Percentiles rank a stretch among this genome's conserved stretches.
These are phyloP conservation scores for Enteromius treurensis DNA, from an alignment of 2,797 vertebrate genomes.

Conservation along the genomic window DNA sequence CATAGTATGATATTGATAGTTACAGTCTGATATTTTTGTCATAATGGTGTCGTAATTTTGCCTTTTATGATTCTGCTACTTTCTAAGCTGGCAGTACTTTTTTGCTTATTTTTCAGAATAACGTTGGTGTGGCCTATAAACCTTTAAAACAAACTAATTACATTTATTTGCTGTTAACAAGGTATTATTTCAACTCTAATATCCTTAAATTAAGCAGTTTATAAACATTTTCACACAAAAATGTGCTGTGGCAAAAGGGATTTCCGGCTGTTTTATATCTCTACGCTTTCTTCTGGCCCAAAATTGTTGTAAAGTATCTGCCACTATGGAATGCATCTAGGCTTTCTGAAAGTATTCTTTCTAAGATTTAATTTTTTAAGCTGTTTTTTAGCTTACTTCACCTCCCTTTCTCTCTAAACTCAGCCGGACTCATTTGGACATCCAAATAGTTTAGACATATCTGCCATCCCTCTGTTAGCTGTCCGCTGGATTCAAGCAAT, in stretches of 20 bases:
- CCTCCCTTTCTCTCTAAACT: slow-evolving; percentile 7
- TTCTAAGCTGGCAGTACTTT: not conserved
- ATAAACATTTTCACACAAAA: not conserved
- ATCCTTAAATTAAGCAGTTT: not conserved
- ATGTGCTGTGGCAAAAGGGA: not conserved
- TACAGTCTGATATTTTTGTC: not conserved
- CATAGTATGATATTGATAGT: too few species aligned
- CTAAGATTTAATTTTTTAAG: slow-evolving; percentile 1
- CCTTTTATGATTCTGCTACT: not conserved
- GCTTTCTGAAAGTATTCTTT: slow-evolving; percentile 28
- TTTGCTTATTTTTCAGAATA: not conserved
- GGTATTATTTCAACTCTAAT: not conserved
- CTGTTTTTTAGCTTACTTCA: not conserved
- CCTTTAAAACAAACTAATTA: not conserved
- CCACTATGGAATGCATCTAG: slow-evolving; percentile 33
- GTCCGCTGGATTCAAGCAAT: slow-evolving; percentile 37
- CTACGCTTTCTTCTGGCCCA: slow-evolving; percentile 7
- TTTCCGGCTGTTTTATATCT: slow-evolving; percentile 5
- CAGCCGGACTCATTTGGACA: slow-evolving; percentile 17
- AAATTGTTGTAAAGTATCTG: slow-evolving; percentile 40
- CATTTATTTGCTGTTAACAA: not conserved
- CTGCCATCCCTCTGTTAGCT: slow-evolving; percentile 34
- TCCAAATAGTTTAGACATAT: slow-evolving; percentile 37
- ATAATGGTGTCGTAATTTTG: not conserved
- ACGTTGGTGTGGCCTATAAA: not conserved